These are phyloP conservation scores for Chaetops frenatus DNA, from an alignment of 2,113 vertebrate genomes.

Conservation along the genomic window DNA sequence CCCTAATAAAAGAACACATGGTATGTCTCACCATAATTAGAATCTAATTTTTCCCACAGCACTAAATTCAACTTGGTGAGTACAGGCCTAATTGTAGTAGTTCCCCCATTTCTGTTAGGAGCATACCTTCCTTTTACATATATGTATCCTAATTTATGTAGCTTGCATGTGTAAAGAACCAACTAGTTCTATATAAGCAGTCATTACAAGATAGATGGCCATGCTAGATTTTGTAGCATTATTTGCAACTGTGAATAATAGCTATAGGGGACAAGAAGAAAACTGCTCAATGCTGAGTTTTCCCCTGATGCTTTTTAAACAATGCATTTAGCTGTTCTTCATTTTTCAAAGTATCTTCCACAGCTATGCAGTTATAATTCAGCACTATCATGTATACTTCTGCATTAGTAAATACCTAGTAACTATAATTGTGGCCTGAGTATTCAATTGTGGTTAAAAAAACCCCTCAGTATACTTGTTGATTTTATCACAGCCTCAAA, in stretches of 20 bases:
- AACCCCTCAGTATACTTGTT: neutral
- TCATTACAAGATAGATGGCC: neutral
- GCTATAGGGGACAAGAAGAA: neutral
- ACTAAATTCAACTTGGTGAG: neutral
- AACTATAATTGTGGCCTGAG: neutral
- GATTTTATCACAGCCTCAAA: neutral
- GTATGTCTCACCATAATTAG: neutral
- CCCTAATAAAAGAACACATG: neutral
- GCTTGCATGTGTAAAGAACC: neutral
- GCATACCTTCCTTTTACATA: neutral
- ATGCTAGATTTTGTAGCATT: neutral
- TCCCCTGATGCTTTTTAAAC: slow-evolving; percentile 24
- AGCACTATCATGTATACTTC: neutral
- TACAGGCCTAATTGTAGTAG: neutral
- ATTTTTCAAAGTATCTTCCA: neutral
- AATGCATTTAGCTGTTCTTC: neutral
- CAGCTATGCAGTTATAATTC: neutral
- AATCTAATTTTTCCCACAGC: neutral
- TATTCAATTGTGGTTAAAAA: neutral
- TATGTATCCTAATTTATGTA: neutral
- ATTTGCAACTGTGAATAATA: neutral
- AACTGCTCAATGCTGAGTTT: neutral
- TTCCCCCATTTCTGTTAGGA: neutral
- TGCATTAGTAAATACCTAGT: neutral
- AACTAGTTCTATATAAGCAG: neutral